Conservation (phyloP, 1,140 invertebrate genomes). For the Muscidifurax raptorellus region DNA sequence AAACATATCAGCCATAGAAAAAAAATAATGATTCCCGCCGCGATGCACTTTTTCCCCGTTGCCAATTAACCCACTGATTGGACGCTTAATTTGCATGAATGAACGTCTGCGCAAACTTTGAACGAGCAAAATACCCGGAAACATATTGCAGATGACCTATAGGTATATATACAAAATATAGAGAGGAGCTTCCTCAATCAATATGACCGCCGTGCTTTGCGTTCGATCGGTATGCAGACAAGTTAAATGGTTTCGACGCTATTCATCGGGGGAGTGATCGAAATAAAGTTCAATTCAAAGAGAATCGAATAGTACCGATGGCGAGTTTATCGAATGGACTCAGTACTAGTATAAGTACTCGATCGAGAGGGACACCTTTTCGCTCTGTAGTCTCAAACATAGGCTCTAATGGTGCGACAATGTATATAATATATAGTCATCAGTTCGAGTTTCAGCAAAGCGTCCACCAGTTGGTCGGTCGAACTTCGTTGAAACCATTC, state of each 20-base stretch:
- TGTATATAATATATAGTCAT: not conserved
- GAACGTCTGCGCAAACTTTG: not conserved
- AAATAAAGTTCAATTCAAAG: too few relatives aligned
- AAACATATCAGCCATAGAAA: too few relatives aligned
- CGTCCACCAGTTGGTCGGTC: not conserved
- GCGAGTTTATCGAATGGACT: too few relatives aligned
- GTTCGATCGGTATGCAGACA: constrained; percentile 17
- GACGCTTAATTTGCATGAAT: not conserved
- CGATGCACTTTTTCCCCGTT: not conserved
- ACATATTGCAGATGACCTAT: not conserved
- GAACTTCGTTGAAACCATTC: not conserved
- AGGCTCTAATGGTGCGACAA: not conserved
- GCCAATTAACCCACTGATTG: not conserved
- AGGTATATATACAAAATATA: too few relatives aligned
- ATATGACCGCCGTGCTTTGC: not conserved
- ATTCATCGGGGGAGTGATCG: not conserved
- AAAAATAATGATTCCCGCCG: too few relatives aligned
- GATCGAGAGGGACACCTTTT: too few relatives aligned
- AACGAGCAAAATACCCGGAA: not conserved
- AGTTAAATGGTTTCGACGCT: constrained; percentile 8
- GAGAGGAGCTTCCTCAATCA: not conserved
- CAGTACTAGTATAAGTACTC: too few relatives aligned
- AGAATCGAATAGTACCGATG: too few relatives aligned
- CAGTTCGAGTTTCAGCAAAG: not conserved
- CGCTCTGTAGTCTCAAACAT: not conserved